phyloP scores from a whole-genome alignment of 2,113 vertebrate species.

The Etheostoma cragini region DNA sequence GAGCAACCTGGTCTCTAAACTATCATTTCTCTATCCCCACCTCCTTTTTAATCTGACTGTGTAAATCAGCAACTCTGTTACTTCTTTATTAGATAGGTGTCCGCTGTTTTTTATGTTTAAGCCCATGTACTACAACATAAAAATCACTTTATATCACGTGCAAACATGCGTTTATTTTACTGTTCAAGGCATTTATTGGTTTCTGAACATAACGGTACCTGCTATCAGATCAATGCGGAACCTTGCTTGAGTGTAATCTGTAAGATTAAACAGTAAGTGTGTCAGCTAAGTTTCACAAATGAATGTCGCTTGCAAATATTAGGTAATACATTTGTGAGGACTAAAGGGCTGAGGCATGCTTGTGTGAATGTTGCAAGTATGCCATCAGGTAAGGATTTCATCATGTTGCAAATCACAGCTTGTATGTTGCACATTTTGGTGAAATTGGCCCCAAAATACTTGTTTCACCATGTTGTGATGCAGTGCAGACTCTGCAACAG shows the following conservation, averaged over 20 bases:
- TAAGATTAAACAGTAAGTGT: not conserved
- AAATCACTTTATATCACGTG: not conserved
- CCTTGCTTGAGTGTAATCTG: not conserved
- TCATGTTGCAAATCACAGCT: not conserved
- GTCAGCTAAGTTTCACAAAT: not conserved
- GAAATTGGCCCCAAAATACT: not conserved
- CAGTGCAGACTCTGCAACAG: not conserved
- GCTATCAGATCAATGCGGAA: not conserved
- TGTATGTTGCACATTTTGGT: not conserved
- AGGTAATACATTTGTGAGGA: not conserved
- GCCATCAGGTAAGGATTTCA: not conserved
- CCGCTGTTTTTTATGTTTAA: not conserved
- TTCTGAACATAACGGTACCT: not conserved
- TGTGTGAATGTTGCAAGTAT: not conserved
- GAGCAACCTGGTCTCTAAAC: constrained; percentile 43
- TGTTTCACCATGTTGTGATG: not conserved
- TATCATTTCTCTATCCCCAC: constrained; percentile 37
- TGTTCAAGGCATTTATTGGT: not conserved
- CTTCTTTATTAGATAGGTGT: constrained; percentile 35
- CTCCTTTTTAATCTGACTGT: constrained; percentile 18
- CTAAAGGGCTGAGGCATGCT: not conserved
- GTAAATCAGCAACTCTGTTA: constrained; percentile 50
- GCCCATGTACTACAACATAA: too few species aligned
- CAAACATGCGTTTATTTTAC: not conserved
- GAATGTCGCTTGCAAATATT: not conserved